Base-by-base conservation (phyloP, 2,888 invertebrate species). In the Drosophila birchii region DNA sequence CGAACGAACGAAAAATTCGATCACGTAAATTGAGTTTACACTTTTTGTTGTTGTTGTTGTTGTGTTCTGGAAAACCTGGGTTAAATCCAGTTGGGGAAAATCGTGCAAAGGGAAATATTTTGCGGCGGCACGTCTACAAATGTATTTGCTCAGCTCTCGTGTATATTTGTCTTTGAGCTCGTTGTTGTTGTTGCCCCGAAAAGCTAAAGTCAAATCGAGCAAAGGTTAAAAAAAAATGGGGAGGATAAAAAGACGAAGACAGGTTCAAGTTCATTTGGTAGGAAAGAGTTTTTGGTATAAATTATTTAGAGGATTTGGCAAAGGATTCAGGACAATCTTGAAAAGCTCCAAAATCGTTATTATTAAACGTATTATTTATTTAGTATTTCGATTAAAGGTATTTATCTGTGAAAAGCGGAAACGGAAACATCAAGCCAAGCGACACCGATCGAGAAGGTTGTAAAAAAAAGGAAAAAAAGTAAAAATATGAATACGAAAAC, bases 1-100 rank as follows among this genome's bases (percentile, higher is more conserved):
- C 36, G 68, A 53, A 59, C 59, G 49, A 67, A 62, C 59, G 53
- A 67, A 62, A 74, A 81, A 84, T 81, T 84, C 78, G 87, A 86
- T 86, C 85, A 86, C 82, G 87, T 84, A 84, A 84, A 84, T 84
- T 86, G 85, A 84, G 85, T 87, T 84, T 86, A 76, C 87, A 81
- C 87, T 81, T 76, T 68, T 32, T 39, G 26, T 43, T n/a, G 16
- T 5, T 45, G 12, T 18, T 32, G 18, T 47, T 45, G 26, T 8
- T 45, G 2, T 16, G 6, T 16, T 45, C 23, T 26, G 29, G 18
- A 12, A 16, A 45, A 45, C 20, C n/a, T 51, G 58, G 23, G 34
- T 9, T 14, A 47, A 57, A 53, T 36, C 34, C 34, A 23, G 57
- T 38, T 18, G 53, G 38, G 38, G 29, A 59, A 38, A 63, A 43